Evolutionary conservation across 2,888 invertebrate species (phyloP), one percentile per base, ranked within the genome.

Genomic region (Athalia cordata): DNA sequence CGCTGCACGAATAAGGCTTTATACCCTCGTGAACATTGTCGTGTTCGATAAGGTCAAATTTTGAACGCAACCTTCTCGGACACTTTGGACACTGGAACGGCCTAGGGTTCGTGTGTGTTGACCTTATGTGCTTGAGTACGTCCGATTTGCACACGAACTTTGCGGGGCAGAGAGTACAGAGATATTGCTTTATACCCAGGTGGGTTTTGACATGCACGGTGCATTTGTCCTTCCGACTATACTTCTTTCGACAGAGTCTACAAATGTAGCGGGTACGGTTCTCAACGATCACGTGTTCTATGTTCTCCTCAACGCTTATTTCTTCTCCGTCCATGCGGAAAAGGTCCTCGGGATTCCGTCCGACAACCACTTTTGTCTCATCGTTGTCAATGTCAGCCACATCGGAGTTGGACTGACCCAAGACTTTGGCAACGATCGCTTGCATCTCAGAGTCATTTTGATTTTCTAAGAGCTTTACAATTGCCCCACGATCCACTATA

Each of bases 91-190:
- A 90, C 9, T 87, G 87, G 81, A 90, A 88, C 0, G 90, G 90
- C 55, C 90, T 83, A 3, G 90, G 90, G 83, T 90, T 90, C 3
- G 90, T 90, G 74, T 90, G 90, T 4, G 90, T 89, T 66, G 89
- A 90, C 79, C 90, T 84, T 5, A 90, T 90, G 78, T 90, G 90
- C 70, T 90, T 90, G 88, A 90, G 89, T 4, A 90, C 90, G 78
- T 90, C 90, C 5, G 90, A 89, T 66, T 90, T 90, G 75, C 90
- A 90, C 15, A 90, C 90, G 72, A 90, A 90, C 79, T 88, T 89
- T 0, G 89, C 89, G 62, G 86, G 87, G 52, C 90, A 90, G 0
- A 90, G 79, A n/a, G 87, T 87, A 68, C 90, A 89, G 3, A 88
- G 86, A 70, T 86, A 90, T 61, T 90, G 90, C 66, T 89, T 90